Base-by-base conservation (phyloP, 2,888 invertebrate species). In the Amiota communis region DNA sequence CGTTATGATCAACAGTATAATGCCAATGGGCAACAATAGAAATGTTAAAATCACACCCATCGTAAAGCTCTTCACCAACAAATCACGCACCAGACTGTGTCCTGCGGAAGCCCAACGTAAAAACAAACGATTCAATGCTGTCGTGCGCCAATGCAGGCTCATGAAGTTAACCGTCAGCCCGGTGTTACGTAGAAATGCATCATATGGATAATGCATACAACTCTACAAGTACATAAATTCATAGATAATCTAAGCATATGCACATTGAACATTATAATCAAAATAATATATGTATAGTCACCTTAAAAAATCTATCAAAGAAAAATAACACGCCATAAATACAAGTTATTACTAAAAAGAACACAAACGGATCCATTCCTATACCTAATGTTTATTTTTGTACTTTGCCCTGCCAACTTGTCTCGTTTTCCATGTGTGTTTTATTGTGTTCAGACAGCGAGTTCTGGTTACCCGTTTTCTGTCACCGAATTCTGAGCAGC, bases 291-390 rank as follows among this genome's bases (percentile, higher is more conserved):
- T 36, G 6, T 36, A 6, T 36, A 36, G 36, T 36, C 69, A 95
- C 95, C 93, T 95, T 95, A 84, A 96, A 95, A 88, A 96, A 93
- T n/a, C 93, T 92, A 88, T 96, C 95, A 87, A 96, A 94, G 88
- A 96, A 96, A 88, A 93, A 93, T 80, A 95, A 89, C 56, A 93
- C 91, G 78, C 92, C 92, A 88, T 96, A 95, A 81, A 95, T 91
- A 68, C 92, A 90, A 77, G 92, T 89, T 77, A 94, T 91, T 77
- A 92, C 90, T 72, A 93, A 90, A 79, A 94, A 92, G 75, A 94
- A 91, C 80, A 92, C 89, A 71, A 92, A 88, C 74, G 93, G 91
- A 88, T 94, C 94, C 95, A 95, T 95, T 70, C 13, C n/a, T n/a
- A n/a, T 9, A 51, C 53, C 4, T 36, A 23, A 36, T 36, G 36